Base-by-base conservation (phyloP, 1,140 invertebrate species). In the Ladona fulva region DNA sequence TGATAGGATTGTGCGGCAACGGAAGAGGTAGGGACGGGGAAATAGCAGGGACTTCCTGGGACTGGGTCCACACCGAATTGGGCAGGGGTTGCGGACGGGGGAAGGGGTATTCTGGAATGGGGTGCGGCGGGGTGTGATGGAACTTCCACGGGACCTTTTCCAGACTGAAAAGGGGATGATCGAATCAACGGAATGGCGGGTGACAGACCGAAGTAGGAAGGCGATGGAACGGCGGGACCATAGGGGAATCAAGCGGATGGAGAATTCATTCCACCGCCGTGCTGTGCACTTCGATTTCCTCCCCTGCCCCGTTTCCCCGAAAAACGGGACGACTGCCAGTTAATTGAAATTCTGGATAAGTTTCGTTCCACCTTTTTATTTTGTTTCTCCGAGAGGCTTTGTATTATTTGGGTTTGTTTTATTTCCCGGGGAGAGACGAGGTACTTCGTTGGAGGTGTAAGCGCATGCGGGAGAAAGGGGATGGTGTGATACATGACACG, bases 301-400 rank as follows among this genome's bases (percentile, higher is more conserved):
- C 29, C n/a, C n/a, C n/a, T n/a, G n/a, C n/a, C n/a, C n/a, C n/a
- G n/a, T n/a, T n/a, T n/a, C n/a, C 44, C 14, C 52, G n/a, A 66
- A 66, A 66, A 66, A 19, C 19, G 44, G 44, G 19, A 19, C 14
- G 52, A 66, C 52, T 66, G 52, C 52, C 16, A 12, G 3, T 66
- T 66, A 66, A 66, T 66, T 66, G 52, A 66, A 66, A 66, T 66
- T 66, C 52, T 66, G 52, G 52, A 66, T 66, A 66, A 66, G 52
- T 66, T 66, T 66, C 52, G 5, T 22, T 5, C n/a, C n/a, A 19
- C 52, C n/a, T 66, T 16, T 66, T 66, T 66, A 19, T 66, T 66
- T 22, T 16, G 52, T 66, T 22, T 22, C 52, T 66, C n/a, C 52
- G 52, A 22, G 16, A 37, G 29, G 3, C 29, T 37, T 37, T 37